A percentile compares a stretch with the other conserved stretches of the same genome.
These are phyloP conservation scores for Phalacrocorax aristotelis DNA, from an alignment of 2,113 vertebrate genomes.

Conservation along the genomic window DNA sequence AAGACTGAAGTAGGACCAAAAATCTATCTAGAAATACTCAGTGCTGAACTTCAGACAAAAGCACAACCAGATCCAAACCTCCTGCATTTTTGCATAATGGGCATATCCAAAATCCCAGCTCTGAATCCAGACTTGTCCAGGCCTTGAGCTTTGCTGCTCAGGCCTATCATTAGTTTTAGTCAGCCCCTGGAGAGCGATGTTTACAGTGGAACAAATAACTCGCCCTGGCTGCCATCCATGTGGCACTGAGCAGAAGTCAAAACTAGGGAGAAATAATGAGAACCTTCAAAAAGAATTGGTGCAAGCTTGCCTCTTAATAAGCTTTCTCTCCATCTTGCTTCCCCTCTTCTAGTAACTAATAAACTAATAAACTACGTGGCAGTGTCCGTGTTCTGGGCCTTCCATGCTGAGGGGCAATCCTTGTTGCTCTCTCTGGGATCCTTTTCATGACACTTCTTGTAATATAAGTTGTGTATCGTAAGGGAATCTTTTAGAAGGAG, in stretches of 20 bases:
- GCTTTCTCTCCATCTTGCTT: background rate
- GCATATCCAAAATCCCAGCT: background rate
- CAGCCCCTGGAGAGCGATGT: background rate
- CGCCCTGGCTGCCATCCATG: background rate
- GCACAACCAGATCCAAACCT: background rate
- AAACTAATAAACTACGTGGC: background rate
- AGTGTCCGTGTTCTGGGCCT: background rate
- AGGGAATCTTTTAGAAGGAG: background rate
- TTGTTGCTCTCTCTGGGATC: background rate
- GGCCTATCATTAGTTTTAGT: background rate
- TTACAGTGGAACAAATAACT: background rate
- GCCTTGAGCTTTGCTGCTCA: background rate
- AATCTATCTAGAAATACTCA: background rate
- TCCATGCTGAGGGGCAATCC: background rate
- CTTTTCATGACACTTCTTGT: background rate
- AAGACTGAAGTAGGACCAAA: background rate
- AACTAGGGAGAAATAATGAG: background rate
- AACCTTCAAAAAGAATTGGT: background rate
- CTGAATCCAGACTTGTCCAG: background rate
- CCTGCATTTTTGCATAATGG: background rate
- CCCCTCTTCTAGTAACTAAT: background rate
- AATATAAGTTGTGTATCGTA: accelerated
- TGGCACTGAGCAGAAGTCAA: background rate
- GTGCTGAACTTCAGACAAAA: background rate
- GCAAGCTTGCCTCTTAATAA: background rate